Percentiles rank a stretch among this genome's conserved stretches.
phyloP scores from a whole-genome alignment of 2,113 vertebrate species.

The Lipophrys pholis region DNA sequence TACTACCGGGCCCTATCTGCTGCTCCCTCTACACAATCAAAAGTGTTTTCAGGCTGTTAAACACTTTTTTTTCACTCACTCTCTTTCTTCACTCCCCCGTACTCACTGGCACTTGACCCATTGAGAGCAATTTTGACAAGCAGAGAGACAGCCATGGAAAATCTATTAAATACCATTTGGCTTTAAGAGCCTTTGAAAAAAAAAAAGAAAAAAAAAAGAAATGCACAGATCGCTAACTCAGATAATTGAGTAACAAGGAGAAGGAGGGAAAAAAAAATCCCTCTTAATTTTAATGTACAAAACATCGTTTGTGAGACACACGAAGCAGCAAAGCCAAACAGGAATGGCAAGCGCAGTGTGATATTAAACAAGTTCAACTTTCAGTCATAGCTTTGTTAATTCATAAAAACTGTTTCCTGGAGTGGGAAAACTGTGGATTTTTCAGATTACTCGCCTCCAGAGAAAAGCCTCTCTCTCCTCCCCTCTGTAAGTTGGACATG shows the following conservation, averaged over 20 bases:
- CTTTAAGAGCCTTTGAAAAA: constrained; percentile 69
- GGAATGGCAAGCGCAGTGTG: constrained; percentile 37
- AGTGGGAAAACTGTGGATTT: constrained; percentile 26
- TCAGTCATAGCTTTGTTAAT: constrained; percentile 40
- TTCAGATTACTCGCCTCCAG: constrained; percentile 24
- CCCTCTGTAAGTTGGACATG: constrained; percentile 28
- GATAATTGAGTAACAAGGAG: constrained; percentile 56
- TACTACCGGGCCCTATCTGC: constrained; percentile 81
- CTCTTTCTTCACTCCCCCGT: constrained; percentile 38
- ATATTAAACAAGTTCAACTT: constrained; percentile 54
- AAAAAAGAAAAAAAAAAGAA: constrained; percentile 31
- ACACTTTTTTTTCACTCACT: constrained; percentile 57
- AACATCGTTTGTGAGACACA: constrained; percentile 62
- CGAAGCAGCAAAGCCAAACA: constrained; percentile 28
- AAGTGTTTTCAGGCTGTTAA: constrained; percentile 82
- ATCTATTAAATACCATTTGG: constrained; percentile 81
- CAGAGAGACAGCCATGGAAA: constrained; percentile 80
- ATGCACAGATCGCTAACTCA: constrained; percentile 55
- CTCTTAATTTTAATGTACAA: constrained; percentile 63
- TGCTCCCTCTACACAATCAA: constrained; percentile 79
- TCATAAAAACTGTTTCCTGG: constrained; percentile 39
- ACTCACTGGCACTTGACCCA: constrained; percentile 79
- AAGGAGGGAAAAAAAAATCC: constrained; percentile 24
- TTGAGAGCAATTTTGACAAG: constrained; percentile 79
- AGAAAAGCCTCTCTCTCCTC: constrained; percentile 17